phyloP scores from a whole-genome alignment of 2,888 invertebrate genomes.

The Cyclophora albipunctata region DNA sequence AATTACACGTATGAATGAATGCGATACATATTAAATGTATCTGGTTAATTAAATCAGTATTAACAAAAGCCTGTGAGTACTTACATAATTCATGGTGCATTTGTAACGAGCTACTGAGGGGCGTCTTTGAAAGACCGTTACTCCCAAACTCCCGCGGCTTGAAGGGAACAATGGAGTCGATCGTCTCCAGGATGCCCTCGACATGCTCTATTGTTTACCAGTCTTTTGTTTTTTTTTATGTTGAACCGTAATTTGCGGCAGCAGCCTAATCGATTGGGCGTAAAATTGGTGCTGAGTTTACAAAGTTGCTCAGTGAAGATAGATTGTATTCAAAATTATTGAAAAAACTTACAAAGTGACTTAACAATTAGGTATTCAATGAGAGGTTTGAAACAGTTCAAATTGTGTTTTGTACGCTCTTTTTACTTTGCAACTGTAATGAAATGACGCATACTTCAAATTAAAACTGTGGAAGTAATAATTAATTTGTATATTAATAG shows the following conservation, averaged over 20 bases:
- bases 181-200: constrained; percentile 46
- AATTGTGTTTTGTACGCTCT: no score
- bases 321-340: no score
- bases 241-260: constrained; percentile 46
- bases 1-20: no score
- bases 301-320: constrained; percentile 21
- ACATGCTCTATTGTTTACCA: constrained; percentile 49
- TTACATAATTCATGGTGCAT: constrained; percentile 59
- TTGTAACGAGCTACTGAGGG: constrained; percentile 20
- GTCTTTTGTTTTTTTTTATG: constrained; percentile 50
- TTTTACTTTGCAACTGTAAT: no score
- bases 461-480: no score
- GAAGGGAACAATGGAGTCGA: constrained; percentile 47
- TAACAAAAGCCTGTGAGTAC: no score
- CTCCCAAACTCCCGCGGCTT: constrained; percentile 33
- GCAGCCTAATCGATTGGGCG: constrained; percentile 38
- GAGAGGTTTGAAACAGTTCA: no score
- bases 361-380: no score
- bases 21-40: background rate
- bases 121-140: constrained; percentile 22
- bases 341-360: no score
- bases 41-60: constrained; percentile 10
- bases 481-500: no score
- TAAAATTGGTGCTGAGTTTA: constrained; percentile 41
- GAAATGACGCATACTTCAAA: no score